These are phyloP conservation scores for Drosophila paulistorum DNA, from an alignment of 1,140 invertebrate species.

Conservation along the genomic window DNA sequence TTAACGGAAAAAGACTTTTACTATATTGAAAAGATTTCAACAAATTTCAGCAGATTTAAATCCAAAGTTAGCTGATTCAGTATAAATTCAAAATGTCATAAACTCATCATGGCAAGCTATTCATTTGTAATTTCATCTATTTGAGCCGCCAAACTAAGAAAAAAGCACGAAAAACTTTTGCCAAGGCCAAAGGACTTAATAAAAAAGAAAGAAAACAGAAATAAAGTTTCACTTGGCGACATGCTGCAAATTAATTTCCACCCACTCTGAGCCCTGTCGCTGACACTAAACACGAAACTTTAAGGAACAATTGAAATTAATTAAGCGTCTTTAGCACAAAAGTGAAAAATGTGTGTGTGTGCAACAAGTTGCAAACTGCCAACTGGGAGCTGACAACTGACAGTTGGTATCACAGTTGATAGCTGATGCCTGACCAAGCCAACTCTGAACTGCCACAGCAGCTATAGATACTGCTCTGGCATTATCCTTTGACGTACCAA, in stretches of 20 bases:
- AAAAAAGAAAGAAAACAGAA: not conserved
- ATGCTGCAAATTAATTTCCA: conserved; percentile 44
- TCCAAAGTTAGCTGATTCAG: not conserved
- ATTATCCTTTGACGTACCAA: conserved; percentile 40
- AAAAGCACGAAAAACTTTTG: conserved; percentile 29
- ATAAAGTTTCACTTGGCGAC: conserved; percentile 9
- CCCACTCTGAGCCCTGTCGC: conserved; percentile 25
- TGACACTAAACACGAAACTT: conserved; percentile 37
- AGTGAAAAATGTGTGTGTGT: conserved; percentile 12
- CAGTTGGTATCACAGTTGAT: conserved; percentile 8
- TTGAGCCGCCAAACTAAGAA: conserved; percentile 7
- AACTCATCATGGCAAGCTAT: not conserved
- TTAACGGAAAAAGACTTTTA: too few species aligned
- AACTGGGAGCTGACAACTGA: conserved; percentile 10
- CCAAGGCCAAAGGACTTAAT: conserved; percentile 35
- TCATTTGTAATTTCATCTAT: conserved; percentile 9
- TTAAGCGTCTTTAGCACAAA: conserved; percentile 56
- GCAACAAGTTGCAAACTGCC: conserved; percentile 63
- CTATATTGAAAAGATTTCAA: not conserved
- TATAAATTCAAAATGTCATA: not conserved
- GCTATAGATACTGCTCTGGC: conserved; percentile 10
- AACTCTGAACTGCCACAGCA: not conserved
- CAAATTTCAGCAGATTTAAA: not conserved
- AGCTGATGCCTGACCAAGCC: not conserved
- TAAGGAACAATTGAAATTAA: conserved; percentile 68